phyloP scores from a whole-genome alignment of 2,113 vertebrate genomes.

The Rafetus swinhoei region DNA sequence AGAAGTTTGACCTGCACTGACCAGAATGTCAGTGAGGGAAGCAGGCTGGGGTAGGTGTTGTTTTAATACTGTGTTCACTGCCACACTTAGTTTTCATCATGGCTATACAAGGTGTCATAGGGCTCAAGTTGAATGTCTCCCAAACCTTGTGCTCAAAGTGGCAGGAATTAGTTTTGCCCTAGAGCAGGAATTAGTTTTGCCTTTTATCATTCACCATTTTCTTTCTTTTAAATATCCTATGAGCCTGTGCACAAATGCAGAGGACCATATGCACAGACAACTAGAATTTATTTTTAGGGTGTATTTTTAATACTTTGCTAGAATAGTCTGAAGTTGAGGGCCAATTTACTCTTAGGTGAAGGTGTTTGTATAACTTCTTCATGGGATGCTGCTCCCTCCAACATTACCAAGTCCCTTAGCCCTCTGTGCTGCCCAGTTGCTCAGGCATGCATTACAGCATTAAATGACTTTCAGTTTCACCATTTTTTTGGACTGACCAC shows the following conservation, averaged over 20 bases:
- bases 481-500: constrained; percentile 6
- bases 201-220: not conserved
- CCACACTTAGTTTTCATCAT: not conserved
- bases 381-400: constrained; percentile 50
- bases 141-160: not conserved
- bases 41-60: fast-evolving
- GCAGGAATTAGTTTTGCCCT: fast-evolving
- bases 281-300: not conserved
- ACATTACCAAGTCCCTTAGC: constrained; percentile 57
- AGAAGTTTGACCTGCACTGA: not conserved
- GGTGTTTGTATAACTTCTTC: constrained; percentile 59
- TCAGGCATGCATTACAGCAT: constrained; percentile 49
- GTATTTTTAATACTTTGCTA: not conserved
- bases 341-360: constrained; percentile 47
- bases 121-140: not conserved
- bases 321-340: constrained; percentile 32
- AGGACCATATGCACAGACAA: not conserved
- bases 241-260: not conserved
- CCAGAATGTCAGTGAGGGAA: not conserved
- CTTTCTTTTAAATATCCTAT: not conserved
- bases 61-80: not conserved
- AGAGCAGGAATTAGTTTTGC: no score
- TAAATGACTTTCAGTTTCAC: constrained; percentile 55
- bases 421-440: not conserved
- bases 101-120: fast-evolving